A percentile compares a stretch with the other conserved stretches of the same genome.
These are phyloP conservation scores for Drosophila kanapiae DNA, from an alignment of 1,140 invertebrate genomes.

Conservation along the genomic window DNA sequence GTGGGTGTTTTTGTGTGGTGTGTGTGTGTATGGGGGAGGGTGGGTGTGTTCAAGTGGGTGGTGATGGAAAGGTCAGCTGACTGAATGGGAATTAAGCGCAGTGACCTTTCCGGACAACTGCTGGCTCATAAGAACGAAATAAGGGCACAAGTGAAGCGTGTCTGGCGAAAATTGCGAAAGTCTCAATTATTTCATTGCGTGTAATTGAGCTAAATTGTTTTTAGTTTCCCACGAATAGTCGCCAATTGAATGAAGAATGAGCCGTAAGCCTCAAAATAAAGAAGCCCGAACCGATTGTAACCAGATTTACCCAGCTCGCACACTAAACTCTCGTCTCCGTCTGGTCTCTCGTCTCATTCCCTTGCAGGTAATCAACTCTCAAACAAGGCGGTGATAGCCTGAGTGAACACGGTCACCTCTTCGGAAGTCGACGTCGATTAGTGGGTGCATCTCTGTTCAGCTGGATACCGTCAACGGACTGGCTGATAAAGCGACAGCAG, in stretches of 20 bases:
- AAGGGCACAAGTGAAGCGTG: slow-evolving; percentile 12
- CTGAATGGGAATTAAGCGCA: slow-evolving; percentile 13
- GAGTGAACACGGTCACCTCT: slow-evolving; percentile 53
- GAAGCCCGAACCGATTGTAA: slow-evolving; percentile 11
- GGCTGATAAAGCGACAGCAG: slow-evolving; percentile 27
- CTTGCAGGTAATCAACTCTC: slow-evolving; percentile 60
- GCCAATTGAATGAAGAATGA: slow-evolving; percentile 44
- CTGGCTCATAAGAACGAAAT: slow-evolving; percentile 1
- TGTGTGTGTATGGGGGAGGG: too few species aligned
- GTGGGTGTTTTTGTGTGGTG: background rate
- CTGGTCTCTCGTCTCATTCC: background rate
- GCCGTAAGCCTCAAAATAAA: slow-evolving; percentile 2
- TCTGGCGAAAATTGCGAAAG: slow-evolving; percentile 32
- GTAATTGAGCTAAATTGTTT: slow-evolving; percentile 56
- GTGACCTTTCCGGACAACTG: slow-evolving; percentile 36
- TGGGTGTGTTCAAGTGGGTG: slow-evolving; percentile 3
- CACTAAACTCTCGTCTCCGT: slow-evolving; percentile 2
- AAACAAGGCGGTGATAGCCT: slow-evolving; percentile 65
- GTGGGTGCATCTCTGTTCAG: slow-evolving; percentile 46
- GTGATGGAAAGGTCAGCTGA: slow-evolving; percentile 35
- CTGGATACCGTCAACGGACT: slow-evolving; percentile 32
- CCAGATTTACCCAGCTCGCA: slow-evolving; percentile 15
- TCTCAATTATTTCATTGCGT: slow-evolving; percentile 61
- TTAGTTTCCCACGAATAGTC: slow-evolving; percentile 45
- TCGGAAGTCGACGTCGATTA: slow-evolving; percentile 52